Percentiles rank a stretch among this genome's conserved stretches.
phyloP scores from a whole-genome alignment of 1,140 invertebrate species.

The Drosophila nigrodunni region DNA sequence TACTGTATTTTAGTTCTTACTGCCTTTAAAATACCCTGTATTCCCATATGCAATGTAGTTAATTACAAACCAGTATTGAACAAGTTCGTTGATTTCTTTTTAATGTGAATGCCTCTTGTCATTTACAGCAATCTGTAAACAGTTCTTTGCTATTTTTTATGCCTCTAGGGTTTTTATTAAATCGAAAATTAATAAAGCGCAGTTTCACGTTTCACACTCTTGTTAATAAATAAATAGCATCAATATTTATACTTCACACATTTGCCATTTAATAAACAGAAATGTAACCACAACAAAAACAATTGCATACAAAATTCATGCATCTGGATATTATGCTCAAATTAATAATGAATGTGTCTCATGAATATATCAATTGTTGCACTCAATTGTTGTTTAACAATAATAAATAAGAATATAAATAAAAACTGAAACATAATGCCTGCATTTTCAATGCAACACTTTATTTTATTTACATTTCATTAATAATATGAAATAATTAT shows the following conservation, averaged over 20 bases:
- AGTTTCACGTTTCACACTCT: slow-evolving; percentile 32
- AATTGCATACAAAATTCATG: slow-evolving; percentile 16
- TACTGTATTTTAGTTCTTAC: background rate
- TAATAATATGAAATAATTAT: slow-evolving; percentile 60
- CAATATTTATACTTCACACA: slow-evolving; percentile 63
- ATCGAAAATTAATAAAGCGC: slow-evolving; percentile 48
- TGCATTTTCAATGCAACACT: slow-evolving; percentile 42
- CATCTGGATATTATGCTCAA: slow-evolving; percentile 13
- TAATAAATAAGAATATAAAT: slow-evolving; percentile 2
- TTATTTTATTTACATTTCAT: slow-evolving; percentile 50
- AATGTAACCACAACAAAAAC: slow-evolving; percentile 29
- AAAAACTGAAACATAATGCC: slow-evolving; percentile 13
- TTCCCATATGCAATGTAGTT: background rate
- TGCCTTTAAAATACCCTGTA: too few species aligned
- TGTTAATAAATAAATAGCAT: slow-evolving; percentile 67
- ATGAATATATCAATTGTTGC: slow-evolving; percentile 39
- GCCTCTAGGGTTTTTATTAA: slow-evolving; percentile 13
- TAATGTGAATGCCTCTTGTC: background rate
- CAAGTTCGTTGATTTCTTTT: slow-evolving; percentile 5
- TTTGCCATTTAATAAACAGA: slow-evolving; percentile 55
- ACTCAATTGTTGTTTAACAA: slow-evolving; percentile 34
- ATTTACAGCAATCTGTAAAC: slow-evolving; percentile 29
- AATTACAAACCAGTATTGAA: background rate
- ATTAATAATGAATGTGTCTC: slow-evolving; percentile 39
- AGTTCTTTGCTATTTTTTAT: slow-evolving; percentile 26